Evolutionary conservation across 2,113 vertebrate species (phyloP).

Genomic region (Mormyrus lacerda): DNA sequence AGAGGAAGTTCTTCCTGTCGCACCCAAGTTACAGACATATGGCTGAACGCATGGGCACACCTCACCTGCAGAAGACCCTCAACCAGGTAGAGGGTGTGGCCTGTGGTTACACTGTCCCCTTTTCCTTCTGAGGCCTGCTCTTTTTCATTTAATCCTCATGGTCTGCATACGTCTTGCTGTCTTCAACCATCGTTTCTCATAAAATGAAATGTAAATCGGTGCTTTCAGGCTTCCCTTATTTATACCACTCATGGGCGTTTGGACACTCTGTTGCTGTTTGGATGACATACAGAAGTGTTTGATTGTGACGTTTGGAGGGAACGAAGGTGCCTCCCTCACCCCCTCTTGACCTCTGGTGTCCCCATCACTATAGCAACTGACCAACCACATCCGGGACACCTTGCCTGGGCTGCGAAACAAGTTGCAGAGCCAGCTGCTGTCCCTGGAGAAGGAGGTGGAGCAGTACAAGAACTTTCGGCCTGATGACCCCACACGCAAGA

Average conservation of each 20-base stretch:
- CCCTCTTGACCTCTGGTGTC: not conserved
- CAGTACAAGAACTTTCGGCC: slow-evolving; percentile 93
- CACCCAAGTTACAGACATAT: slow-evolving; percentile 89
- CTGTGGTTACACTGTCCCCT: not conserved
- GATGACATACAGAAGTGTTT: not conserved
- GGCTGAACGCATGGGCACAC: slow-evolving; percentile 93
- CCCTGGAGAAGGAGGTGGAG: slow-evolving; percentile 92
- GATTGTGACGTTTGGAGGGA: not conserved
- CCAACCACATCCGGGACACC: slow-evolving; percentile 93
- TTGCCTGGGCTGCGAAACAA: slow-evolving; percentile 85
- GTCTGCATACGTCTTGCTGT: not conserved
- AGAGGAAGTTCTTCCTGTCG: slow-evolving; percentile 93
- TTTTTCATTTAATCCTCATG: not conserved
- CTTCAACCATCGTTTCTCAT: not conserved
- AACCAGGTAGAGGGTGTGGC: slow-evolving; percentile 71
- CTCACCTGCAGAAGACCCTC: slow-evolving; percentile 80
- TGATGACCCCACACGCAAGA: slow-evolving; percentile 85
- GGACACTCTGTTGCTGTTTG: not conserved
- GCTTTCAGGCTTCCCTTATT: too few species aligned
- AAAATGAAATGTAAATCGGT: not conserved
- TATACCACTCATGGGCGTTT: not conserved
- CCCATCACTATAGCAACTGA: slow-evolving; percentile 75
- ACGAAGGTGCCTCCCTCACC: not conserved
- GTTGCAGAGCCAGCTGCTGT: slow-evolving; percentile 86
- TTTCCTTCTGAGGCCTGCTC: not conserved